Evolutionary conservation across 2,797 vertebrate genomes (phyloP).

Genomic region (Melanotaenia trifasciata): DNA sequence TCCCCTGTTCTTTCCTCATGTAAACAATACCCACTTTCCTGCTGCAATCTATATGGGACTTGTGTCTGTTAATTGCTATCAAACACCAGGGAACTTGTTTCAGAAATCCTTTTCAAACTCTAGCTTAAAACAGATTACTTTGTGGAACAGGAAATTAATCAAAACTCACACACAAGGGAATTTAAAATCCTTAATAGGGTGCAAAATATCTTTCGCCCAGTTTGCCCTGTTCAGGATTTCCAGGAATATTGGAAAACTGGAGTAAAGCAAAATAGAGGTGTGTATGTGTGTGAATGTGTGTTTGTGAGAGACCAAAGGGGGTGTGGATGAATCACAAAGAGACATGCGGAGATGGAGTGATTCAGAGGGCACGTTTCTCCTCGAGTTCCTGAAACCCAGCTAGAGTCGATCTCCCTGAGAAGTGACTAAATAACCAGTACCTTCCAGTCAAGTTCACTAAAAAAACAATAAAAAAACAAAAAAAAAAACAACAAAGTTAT

Average conservation of each 20-base stretch:
- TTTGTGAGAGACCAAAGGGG: slow-evolving; percentile 29
- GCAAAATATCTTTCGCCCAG: slow-evolving; percentile 27
- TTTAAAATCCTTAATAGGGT: slow-evolving; percentile 42
- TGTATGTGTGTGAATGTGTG: slow-evolving; percentile 13
- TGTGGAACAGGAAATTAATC: slow-evolving; percentile 7
- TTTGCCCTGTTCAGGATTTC: slow-evolving; percentile 33
- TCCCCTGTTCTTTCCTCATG: slow-evolving; percentile 79
- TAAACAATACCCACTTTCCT: slow-evolving; percentile 77
- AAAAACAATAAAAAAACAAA: no score
- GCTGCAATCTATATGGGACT: slow-evolving; percentile 11
- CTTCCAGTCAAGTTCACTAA: slow-evolving; percentile 2
- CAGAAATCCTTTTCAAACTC: slow-evolving; percentile 11
- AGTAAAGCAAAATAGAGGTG: slow-evolving; percentile 76
- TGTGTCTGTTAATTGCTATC: slow-evolving; percentile 1
- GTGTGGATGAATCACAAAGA: slow-evolving; percentile 60
- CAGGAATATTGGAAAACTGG: slow-evolving; percentile 57
- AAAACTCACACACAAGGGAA: not conserved
- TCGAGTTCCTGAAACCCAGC: slow-evolving; percentile 47
- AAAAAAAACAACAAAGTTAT: slow-evolving; percentile 15
- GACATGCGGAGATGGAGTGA: slow-evolving; percentile 55
- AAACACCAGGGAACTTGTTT: slow-evolving; percentile 1
- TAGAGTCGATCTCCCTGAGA: slow-evolving; percentile 44
- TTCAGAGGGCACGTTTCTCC: slow-evolving; percentile 63
- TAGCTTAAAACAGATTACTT: slow-evolving; percentile 9
- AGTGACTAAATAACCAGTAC: slow-evolving; percentile 28